A percentile compares a stretch with the other conserved stretches of the same genome.
Conservation (phyloP, 2,797 vertebrate genomes). For the Furcifer pardalis region DNA sequence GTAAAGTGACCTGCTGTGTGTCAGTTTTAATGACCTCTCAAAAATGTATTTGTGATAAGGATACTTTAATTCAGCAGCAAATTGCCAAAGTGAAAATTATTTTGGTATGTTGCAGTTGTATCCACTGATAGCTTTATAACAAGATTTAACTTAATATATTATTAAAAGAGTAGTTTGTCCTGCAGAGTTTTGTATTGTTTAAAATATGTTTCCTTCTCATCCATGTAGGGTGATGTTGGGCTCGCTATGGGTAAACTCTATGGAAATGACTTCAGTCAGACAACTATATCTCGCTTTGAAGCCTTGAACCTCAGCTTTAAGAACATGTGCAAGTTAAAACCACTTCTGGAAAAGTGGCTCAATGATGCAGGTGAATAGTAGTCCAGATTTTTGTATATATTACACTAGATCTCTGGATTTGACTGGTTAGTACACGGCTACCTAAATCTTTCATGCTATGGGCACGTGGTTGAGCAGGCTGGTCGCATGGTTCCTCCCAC, state of each 20-base stretch:
- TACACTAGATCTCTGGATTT: conserved; percentile 32
- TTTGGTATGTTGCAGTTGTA: background rate
- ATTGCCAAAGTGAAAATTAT: background rate
- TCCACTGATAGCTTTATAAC: background rate
- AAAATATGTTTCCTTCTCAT: conserved; percentile 58
- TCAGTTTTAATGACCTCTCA: background rate
- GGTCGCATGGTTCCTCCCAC: too few relatives aligned
- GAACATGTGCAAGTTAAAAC: conserved; percentile 99
- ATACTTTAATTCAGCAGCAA: background rate
- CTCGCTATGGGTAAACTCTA: conserved; percentile 99
- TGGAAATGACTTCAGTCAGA: conserved; percentile 99
- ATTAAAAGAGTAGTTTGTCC: background rate
- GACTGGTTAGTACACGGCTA: too few relatives aligned
- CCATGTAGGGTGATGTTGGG: conserved; percentile 87
- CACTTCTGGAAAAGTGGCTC: conserved; percentile 98
- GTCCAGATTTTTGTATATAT: conserved; percentile 53
- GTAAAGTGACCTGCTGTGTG: background rate
- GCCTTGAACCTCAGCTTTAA: conserved; percentile 99
- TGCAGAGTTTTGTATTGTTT: conserved; percentile 52
- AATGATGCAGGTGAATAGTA: conserved; percentile 93
- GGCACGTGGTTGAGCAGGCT: too few relatives aligned
- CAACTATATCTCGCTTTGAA: conserved; percentile 99
- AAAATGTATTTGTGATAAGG: background rate
- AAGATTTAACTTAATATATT: conserved; percentile 7
- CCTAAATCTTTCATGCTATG: too few relatives aligned